These are phyloP conservation scores for Aspidiotus destructor DNA, from an alignment of 2,888 invertebrate genomes.

Conservation along the genomic window DNA sequence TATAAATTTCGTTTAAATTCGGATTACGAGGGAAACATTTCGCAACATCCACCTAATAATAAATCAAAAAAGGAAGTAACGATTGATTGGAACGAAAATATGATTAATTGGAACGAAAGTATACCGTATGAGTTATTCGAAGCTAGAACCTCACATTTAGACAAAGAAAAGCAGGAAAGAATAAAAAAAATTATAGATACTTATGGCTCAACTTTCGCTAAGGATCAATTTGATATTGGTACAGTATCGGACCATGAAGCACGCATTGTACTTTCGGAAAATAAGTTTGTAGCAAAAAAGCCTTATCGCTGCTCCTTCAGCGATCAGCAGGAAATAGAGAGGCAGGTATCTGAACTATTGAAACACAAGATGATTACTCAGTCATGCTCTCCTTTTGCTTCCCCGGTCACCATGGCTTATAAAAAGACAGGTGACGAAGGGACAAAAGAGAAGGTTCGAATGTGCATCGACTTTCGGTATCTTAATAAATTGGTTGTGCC, in stretches of 20 bases:
- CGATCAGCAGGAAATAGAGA: not conserved
- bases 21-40: not conserved
- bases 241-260: not conserved
- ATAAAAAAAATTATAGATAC: not conserved
- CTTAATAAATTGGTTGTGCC: not conserved
- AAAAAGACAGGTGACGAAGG: not conserved
- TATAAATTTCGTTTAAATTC: not conserved
- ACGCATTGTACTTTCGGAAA: not conserved
- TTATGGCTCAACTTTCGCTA: not conserved
- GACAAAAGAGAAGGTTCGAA: not conserved
- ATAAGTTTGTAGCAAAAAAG: not conserved
- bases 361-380: not conserved
- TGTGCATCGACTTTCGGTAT: slow-evolving; percentile 20
- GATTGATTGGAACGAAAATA: not conserved
- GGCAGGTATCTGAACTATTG: not conserved
- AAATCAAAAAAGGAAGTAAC: no score
- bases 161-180: not conserved
- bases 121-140: not conserved
- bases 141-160: not conserved
- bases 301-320: not conserved
- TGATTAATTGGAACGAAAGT: not conserved
- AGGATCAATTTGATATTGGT: not conserved
- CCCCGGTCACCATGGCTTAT: slow-evolving; percentile 19
- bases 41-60: not conserved
- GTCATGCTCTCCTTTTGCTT: no score